These are phyloP conservation scores for Aphidius gifuensis DNA, from an alignment of 1,140 invertebrate species.

Conservation along the genomic window DNA sequence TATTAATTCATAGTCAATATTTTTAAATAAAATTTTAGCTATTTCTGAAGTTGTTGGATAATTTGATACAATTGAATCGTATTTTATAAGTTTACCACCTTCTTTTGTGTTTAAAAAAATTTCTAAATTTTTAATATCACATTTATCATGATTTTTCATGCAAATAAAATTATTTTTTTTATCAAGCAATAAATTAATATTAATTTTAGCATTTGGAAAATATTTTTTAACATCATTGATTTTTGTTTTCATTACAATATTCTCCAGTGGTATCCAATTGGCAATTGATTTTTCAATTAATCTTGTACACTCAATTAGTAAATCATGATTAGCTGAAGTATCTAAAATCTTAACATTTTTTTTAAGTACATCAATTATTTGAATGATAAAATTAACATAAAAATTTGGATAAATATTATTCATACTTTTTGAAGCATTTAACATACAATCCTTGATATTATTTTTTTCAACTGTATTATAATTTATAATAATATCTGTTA, in stretches of 20 bases:
- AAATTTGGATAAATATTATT: slow-evolving; percentile 36
- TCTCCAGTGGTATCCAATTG: slow-evolving; percentile 41
- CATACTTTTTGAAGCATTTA: slow-evolving; percentile 33
- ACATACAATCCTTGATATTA: slow-evolving; percentile 31
- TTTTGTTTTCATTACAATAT: slow-evolving; percentile 34
- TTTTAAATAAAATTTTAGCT: slow-evolving; percentile 33
- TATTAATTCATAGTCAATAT: slow-evolving; percentile 42
- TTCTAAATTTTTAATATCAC: slow-evolving; percentile 28
- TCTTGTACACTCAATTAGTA: slow-evolving; percentile 33
- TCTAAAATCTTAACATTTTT: slow-evolving; percentile 40
- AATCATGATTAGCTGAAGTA: slow-evolving; percentile 28
- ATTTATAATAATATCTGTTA: slow-evolving; percentile 42
- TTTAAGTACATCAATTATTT: slow-evolving; percentile 33
- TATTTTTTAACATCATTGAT: slow-evolving; percentile 27
- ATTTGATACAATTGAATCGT: slow-evolving; percentile 36
- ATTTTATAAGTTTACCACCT: slow-evolving; percentile 37
- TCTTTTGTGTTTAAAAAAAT: slow-evolving; percentile 38
- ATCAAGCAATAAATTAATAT: slow-evolving; percentile 42
- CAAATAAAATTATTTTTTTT: slow-evolving; percentile 28
- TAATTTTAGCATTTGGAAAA: slow-evolving; percentile 40
- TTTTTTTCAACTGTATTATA: slow-evolving; percentile 36
- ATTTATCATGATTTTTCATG: slow-evolving; percentile 24
- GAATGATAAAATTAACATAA: slow-evolving; percentile 34
- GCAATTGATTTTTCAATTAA: slow-evolving; percentile 37
- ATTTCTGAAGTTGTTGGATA: slow-evolving; percentile 38